Conservation (phyloP, 2,113 vertebrate genomes). For the Pelecanus crispus region DNA sequence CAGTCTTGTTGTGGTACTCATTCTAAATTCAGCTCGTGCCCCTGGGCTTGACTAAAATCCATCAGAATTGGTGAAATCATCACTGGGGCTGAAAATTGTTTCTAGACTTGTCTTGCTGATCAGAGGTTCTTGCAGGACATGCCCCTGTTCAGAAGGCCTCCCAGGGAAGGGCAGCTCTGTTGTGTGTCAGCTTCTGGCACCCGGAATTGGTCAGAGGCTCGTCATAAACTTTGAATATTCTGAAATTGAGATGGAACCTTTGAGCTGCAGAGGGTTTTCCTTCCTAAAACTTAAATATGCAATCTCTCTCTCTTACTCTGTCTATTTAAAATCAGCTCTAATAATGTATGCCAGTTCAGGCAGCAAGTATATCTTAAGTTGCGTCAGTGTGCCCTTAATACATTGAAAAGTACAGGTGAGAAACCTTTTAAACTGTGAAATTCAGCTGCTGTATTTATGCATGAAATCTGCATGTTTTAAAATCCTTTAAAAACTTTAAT, state of each 20-base stretch:
- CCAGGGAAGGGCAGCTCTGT: neutral
- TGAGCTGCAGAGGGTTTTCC: slow-evolving; percentile 35
- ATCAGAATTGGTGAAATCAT: neutral
- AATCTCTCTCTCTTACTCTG: neutral
- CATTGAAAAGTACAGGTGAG: slow-evolving; percentile 7
- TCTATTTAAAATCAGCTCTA: neutral
- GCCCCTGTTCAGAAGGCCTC: neutral
- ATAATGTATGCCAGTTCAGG: neutral
- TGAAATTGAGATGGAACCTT: neutral
- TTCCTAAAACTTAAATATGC: neutral
- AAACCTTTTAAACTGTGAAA: neutral
- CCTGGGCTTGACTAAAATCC: neutral
- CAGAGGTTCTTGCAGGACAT: neutral
- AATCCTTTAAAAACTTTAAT: neutral
- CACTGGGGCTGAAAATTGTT: neutral
- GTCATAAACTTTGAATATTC: neutral
- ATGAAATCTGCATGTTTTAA: slow-evolving; percentile 40
- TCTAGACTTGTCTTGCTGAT: slow-evolving; percentile 7
- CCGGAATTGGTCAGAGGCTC: neutral
- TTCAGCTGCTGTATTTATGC: neutral
- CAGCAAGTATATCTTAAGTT: neutral
- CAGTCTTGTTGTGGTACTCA: neutral
- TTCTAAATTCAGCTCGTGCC: neutral
- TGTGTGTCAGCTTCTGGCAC: neutral
- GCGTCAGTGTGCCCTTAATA: neutral